A percentile compares a stretch with the other conserved stretches of the same genome.
Conservation (phyloP, 2,888 invertebrate species). For the Pristionchus maxplancki region DNA sequence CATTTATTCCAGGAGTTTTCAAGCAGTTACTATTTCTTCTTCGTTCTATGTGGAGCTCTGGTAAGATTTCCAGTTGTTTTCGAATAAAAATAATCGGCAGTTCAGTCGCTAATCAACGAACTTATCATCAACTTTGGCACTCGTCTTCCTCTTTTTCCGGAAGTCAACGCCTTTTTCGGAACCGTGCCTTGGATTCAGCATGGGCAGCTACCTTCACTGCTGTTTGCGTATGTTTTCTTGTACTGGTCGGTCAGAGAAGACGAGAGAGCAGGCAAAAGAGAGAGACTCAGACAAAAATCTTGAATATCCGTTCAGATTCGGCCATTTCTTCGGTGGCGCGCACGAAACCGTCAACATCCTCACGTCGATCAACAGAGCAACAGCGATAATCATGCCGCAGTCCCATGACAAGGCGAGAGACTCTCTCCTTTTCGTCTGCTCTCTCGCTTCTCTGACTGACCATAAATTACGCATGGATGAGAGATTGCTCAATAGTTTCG, state of each 20-base stretch:
- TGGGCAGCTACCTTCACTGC: background rate
- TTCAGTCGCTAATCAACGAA: background rate
- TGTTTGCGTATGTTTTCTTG: background rate
- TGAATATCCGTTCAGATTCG: background rate
- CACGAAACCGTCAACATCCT: background rate
- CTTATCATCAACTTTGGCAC: background rate
- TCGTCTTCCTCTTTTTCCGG: background rate
- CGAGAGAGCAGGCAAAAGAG: too few relatives aligned
- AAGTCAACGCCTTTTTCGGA: slow-evolving; percentile 7
- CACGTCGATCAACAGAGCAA: slow-evolving; percentile 31
- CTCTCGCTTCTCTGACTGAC: too few relatives aligned
- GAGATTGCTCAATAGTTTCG: too few relatives aligned
- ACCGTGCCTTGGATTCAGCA: background rate
- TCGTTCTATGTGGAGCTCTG: background rate
- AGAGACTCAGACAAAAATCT: too few relatives aligned
- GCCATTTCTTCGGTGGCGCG: slow-evolving; percentile 17
- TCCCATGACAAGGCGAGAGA: slow-evolving; percentile 26
- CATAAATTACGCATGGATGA: too few relatives aligned
- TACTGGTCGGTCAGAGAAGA: too few relatives aligned
- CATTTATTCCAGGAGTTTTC: background rate
- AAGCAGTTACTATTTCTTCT: slow-evolving; percentile 29
- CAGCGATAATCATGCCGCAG: background rate
- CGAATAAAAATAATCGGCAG: background rate
- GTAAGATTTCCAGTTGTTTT: background rate
- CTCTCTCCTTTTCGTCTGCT: too few relatives aligned